Evolutionary conservation across 92 coral and sea anemone species (phyloP).

Genomic region (Palythoa grandis): DNA sequence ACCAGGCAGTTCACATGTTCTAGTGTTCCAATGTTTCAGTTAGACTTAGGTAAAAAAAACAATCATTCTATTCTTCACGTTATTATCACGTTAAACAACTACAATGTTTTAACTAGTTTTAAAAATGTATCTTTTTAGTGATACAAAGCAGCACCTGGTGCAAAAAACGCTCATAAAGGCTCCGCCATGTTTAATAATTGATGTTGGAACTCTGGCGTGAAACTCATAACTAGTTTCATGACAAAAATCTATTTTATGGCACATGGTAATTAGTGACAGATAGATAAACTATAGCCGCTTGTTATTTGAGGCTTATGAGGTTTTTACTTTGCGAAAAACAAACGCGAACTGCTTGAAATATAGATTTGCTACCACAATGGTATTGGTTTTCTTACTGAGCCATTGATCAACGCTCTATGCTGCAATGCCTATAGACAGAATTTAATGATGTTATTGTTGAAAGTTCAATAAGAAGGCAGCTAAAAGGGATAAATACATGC

Average conservation of each 20-base stretch:
- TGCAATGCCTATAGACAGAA: background rate
- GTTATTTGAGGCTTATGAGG: background rate
- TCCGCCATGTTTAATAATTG: slow-evolving; percentile 1
- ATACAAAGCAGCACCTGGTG: background rate
- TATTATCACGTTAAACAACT: background rate
- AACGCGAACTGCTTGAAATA: background rate
- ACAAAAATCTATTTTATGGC: slow-evolving; percentile 2
- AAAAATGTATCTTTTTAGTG: slow-evolving; percentile 33
- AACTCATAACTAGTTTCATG: background rate
- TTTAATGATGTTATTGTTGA: background rate
- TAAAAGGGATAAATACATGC: background rate
- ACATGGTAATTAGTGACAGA: background rate
- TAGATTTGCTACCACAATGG: background rate
- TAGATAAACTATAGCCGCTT: background rate
- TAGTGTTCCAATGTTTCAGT: background rate
- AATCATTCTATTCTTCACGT: background rate
- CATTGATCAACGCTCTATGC: background rate
- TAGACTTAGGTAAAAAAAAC: background rate
- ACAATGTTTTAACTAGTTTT: background rate
- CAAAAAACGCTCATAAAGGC: slow-evolving; percentile 4
- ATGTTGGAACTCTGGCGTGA: slow-evolving; percentile 25
- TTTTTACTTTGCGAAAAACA: background rate
- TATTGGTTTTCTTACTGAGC: background rate
- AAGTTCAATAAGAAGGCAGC: background rate
- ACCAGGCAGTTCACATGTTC: slow-evolving; percentile 9